Evolutionary conservation across 2,113 vertebrate genomes (phyloP).

Genomic region (Pachypanchax playfairii): DNA sequence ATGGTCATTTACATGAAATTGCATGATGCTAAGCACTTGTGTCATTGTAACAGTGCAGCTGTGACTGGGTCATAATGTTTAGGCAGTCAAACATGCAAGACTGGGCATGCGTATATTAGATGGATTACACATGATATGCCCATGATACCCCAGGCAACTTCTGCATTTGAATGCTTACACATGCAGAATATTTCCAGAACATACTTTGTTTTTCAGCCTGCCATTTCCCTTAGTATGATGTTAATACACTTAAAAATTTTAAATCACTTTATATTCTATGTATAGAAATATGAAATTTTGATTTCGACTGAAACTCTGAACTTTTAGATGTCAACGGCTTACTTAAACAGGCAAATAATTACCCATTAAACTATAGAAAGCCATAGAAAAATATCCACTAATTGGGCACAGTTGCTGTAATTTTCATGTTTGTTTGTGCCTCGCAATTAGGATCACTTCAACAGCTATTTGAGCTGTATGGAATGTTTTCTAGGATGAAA

Average conservation of each 20-base stretch:
- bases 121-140: constrained; percentile 35
- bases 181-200: constrained; percentile 8
- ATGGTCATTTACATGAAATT: constrained; percentile 29
- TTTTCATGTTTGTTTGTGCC: constrained; percentile 67
- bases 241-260: no score
- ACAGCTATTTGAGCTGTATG: constrained; percentile 51
- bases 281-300: neutral
- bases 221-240: neutral
- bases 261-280: neutral
- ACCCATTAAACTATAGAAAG: constrained; percentile 39
- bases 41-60: constrained; percentile 54
- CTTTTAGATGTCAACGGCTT: constrained; percentile 17
- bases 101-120: constrained; percentile 27
- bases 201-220: constrained; percentile 7
- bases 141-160: constrained; percentile 22
- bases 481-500: constrained; percentile 54
- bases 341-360: constrained; percentile 56
- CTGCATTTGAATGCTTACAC: constrained; percentile 7
- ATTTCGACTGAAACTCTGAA: constrained; percentile 28
- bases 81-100: constrained; percentile 31
- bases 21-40: constrained; percentile 49
- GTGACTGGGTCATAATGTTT: constrained; percentile 46
- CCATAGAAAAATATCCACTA: constrained; percentile 58
- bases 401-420: constrained; percentile 66
- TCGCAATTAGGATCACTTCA: constrained; percentile 63